Conservation (phyloP, 2,797 vertebrate species). For the Aplochiton taeniatus region DNA sequence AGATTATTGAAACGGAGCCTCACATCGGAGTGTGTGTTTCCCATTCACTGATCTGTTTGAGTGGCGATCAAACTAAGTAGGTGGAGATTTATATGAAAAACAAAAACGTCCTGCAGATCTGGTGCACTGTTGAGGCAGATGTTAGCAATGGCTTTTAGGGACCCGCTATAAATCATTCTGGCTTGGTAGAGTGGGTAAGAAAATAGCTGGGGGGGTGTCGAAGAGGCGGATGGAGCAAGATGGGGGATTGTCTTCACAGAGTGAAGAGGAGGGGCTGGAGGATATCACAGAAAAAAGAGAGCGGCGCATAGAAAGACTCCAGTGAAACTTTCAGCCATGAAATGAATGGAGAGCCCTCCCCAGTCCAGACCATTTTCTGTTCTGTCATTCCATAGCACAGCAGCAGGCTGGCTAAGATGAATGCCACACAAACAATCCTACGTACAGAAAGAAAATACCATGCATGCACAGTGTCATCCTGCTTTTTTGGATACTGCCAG, state of each 20-base stretch:
- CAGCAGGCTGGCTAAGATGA: not conserved
- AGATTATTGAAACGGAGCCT: constrained; percentile 15
- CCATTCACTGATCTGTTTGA: constrained; percentile 32
- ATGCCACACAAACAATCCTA: not conserved
- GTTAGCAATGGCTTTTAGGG: constrained; percentile 30
- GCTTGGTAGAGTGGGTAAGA: not conserved
- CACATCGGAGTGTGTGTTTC: constrained; percentile 15
- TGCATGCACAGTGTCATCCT: too few relatives aligned
- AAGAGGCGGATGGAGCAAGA: not conserved
- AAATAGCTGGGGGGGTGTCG: not conserved
- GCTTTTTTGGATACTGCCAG: too few relatives aligned
- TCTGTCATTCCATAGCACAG: not conserved
- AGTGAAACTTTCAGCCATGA: too few relatives aligned
- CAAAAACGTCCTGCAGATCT: constrained; percentile 37
- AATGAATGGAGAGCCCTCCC: too few relatives aligned
- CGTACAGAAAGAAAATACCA: too few relatives aligned
- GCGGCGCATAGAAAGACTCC: too few relatives aligned
- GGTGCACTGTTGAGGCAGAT: constrained; percentile 34
- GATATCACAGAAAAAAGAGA: too few relatives aligned
- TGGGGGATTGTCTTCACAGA: not conserved
- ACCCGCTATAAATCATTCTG: constrained; percentile 54
- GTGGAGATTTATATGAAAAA: constrained; percentile 57
- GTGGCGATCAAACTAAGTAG: constrained; percentile 35
- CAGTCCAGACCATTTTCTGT: not conserved
- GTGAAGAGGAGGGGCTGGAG: too few relatives aligned